A percentile compares a stretch with the other conserved stretches of the same genome.
These are phyloP conservation scores for Rhopilema esculentum DNA, from an alignment of 30 jellyfish, hydroid and myxozoan species.

Conservation along the genomic window DNA sequence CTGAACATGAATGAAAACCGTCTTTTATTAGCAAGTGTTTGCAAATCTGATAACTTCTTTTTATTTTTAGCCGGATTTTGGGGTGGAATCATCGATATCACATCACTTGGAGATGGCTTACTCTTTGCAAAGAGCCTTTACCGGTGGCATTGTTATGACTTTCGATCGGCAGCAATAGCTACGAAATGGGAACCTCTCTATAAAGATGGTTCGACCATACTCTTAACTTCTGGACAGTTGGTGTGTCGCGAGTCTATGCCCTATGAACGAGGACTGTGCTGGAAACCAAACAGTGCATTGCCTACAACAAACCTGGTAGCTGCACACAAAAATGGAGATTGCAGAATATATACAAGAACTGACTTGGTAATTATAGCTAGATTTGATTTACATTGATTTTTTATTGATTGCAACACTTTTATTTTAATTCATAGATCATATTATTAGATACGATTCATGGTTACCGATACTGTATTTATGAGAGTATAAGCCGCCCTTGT, in stretches of 20 bases:
- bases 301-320: no score
- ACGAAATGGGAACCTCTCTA: not conserved
- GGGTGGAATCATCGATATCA: slow-evolving; percentile 7
- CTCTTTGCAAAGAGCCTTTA: slow-evolving; percentile 14
- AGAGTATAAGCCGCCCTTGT: no score
- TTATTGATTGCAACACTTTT: no score
- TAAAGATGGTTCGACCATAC: not conserved
- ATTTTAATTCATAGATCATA: no score
- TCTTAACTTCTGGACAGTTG: not conserved
- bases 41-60: no score
- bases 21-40: no score
- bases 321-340: no score
- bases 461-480: no score
- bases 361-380: not conserved
- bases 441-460: no score
- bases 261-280: not conserved
- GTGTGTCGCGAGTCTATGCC: not conserved
- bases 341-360: no score
- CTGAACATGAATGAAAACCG: no score
- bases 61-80: not conserved
- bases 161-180: not conserved
- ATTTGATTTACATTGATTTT: not conserved
- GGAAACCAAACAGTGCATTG: not conserved
- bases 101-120: not conserved
- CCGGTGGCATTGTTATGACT: slow-evolving; percentile 10